Percentiles rank a stretch among this genome's conserved stretches.
Conservation (phyloP, 2,113 vertebrate genomes). For the Leptosomus discolor region DNA sequence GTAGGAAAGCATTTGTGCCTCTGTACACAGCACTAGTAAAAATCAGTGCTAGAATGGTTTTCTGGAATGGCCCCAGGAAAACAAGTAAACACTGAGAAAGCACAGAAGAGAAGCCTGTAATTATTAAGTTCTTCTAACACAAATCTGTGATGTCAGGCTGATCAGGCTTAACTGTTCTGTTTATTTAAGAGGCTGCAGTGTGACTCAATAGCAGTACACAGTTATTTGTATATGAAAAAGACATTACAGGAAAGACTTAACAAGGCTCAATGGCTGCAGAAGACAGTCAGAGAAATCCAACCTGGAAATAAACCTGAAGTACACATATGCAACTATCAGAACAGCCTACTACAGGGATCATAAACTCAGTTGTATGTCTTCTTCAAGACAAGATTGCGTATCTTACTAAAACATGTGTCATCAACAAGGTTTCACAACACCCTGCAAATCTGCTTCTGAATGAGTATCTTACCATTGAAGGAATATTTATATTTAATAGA, state of each 20-base stretch:
- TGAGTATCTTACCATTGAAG: neutral
- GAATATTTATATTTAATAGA: neutral
- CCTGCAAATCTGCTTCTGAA: neutral
- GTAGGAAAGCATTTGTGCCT: neutral
- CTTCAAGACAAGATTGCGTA: neutral
- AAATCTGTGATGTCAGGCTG: neutral
- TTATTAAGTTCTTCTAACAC: neutral
- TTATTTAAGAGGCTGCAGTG: neutral
- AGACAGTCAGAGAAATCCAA: neutral
- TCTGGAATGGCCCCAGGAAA: neutral
- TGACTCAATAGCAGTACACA: neutral
- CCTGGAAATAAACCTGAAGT: neutral
- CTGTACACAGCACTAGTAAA: neutral
- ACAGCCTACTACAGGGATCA: neutral
- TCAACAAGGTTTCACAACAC: neutral
- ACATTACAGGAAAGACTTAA: neutral
- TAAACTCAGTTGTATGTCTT: neutral
- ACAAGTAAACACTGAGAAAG: neutral
- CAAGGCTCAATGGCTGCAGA: neutral
- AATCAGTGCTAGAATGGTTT: neutral
- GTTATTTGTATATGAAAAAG: neutral
- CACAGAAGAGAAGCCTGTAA: neutral
- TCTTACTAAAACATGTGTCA: neutral
- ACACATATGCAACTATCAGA: neutral
- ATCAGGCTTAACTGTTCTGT: neutral